Evolutionary conservation across 2,113 vertebrate genomes (phyloP), one percentile per base, ranked within the genome.

Genomic region (Pedionomus torquatus): DNA sequence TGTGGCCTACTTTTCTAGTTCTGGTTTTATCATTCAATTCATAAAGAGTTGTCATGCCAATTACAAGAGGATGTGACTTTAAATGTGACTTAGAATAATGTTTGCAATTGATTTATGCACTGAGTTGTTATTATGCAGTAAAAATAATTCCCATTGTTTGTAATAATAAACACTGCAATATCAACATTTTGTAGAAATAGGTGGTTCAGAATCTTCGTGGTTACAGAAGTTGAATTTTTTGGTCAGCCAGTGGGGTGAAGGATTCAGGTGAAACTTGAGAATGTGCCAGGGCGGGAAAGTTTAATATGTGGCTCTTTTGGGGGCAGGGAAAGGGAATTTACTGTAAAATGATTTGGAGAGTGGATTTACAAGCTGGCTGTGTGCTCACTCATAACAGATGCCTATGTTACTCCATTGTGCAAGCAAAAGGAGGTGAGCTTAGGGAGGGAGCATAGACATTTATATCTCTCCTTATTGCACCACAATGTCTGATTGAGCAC

Each of bases 391-490:
- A 0, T 69, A n/a, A 21, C 1, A 1, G 41, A n/a, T 79, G 48
- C 57, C 55, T 15, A 1, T 3, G 1, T 35, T 83, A 21, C 39
- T 49, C 49, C 39, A 6, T 57, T 43, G 69, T 21, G 51, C 16
- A 6, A 37, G 49, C 57, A 43, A 24, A 71, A 60, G 28, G 68
- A 87, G 48, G 11, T 46, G 41, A 60, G 17, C 49, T 58, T 20
- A n/a, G 63, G n/a, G 77, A 71, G 46, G 35, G 58, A 46, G 19
- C 3, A 17, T 35, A 66, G 60, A 11, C 37, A 4, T 26, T 65
- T 44, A 7, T 37, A 23, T 39, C 49, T 49, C 7, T 60, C 61
- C 5, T 13, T 0, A 0, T 19, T 75, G 41, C 46, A n/a, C 46
- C 70, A 13, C 44, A 1, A 0, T 43, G n/a, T 70, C 83, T 46